Evolutionary conservation across 2,113 vertebrate genomes (phyloP).

Genomic region (Xiphias gladius): DNA sequence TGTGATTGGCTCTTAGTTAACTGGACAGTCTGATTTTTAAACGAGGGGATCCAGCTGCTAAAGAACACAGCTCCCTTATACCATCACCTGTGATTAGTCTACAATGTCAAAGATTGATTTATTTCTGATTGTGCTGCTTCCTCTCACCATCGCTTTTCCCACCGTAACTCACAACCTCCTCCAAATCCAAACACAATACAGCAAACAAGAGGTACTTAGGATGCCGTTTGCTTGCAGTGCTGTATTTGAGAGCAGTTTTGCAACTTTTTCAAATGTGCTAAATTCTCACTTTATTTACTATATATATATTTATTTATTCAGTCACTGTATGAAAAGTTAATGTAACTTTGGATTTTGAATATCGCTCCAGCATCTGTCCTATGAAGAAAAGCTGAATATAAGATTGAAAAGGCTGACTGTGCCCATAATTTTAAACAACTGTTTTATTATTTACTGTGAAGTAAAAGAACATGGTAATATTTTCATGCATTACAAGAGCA

Average conservation of each 20-base stretch:
- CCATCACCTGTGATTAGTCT: neutral
- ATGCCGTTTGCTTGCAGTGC: neutral
- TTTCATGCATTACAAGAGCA: constrained; percentile 7
- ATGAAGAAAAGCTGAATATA: neutral
- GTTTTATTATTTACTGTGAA: neutral
- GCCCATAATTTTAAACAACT: neutral
- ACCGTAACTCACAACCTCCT: neutral
- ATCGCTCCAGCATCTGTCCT: neutral
- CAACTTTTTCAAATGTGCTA: constrained; percentile 8
- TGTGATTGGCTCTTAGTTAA: neutral
- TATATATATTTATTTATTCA: constrained; percentile 1
- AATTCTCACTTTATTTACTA: neutral
- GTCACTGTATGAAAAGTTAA: neutral
- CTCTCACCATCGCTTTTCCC: neutral
- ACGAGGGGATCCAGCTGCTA: neutral
- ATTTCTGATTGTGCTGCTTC: neutral
- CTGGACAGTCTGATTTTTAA: neutral
- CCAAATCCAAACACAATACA: neutral
- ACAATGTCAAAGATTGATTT: neutral
- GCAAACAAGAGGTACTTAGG: neutral
- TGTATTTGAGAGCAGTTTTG: neutral
- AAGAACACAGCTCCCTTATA: neutral
- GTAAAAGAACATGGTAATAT: neutral
- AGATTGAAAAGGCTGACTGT: neutral
- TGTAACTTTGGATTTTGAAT: neutral